A percentile compares a stretch with the other conserved stretches of the same genome.
phyloP scores from a whole-genome alignment of 2,888 invertebrate species.

The Nomada goodeniana region DNA sequence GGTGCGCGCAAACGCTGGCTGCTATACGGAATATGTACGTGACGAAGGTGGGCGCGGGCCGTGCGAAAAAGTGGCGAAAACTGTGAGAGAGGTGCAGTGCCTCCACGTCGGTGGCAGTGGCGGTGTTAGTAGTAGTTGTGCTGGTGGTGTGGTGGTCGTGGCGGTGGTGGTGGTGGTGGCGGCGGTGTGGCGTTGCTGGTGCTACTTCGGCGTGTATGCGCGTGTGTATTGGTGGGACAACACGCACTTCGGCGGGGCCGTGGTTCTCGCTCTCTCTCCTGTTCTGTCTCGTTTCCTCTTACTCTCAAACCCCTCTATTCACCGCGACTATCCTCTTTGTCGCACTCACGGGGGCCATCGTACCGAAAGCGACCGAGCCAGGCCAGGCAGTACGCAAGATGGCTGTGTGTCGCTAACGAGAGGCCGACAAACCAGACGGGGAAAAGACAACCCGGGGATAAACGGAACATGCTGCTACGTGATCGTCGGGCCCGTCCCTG shows the following conservation, averaged over 20 bases:
- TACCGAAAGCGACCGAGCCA: constrained; percentile 72
- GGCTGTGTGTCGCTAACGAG: constrained; percentile 78
- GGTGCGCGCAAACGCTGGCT: constrained; percentile 43
- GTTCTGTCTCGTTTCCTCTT: constrained; percentile 26
- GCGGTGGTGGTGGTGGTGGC: constrained; percentile 43
- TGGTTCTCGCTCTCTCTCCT: constrained; percentile 47
- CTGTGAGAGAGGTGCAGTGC: constrained; percentile 69
- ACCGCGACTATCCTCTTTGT: constrained; percentile 60
- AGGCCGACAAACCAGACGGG: constrained; percentile 70
- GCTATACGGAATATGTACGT: constrained; percentile 67
- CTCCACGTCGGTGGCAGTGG: constrained; percentile 59
- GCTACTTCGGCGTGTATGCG: constrained; percentile 64
- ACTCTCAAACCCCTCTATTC: constrained; percentile 45
- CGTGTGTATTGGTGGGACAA: constrained; percentile 56
- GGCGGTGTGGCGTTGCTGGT: constrained; percentile 61
- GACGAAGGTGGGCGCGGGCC: constrained; percentile 65
- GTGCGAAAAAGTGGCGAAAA: constrained; percentile 74
- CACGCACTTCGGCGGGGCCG: constrained; percentile 67
- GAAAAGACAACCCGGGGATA: constrained; percentile 68
- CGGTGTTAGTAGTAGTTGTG: constrained; percentile 38
- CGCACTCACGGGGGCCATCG: constrained; percentile 70
- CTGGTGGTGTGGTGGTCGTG: constrained; percentile 52
- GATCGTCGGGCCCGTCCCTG: constrained; percentile 76
- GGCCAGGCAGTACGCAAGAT: constrained; percentile 75
- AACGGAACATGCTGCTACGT: constrained; percentile 78